These are phyloP conservation scores for Micromys minutus DNA, from an alignment of 2,113 vertebrate genomes.

Conservation along the genomic window DNA sequence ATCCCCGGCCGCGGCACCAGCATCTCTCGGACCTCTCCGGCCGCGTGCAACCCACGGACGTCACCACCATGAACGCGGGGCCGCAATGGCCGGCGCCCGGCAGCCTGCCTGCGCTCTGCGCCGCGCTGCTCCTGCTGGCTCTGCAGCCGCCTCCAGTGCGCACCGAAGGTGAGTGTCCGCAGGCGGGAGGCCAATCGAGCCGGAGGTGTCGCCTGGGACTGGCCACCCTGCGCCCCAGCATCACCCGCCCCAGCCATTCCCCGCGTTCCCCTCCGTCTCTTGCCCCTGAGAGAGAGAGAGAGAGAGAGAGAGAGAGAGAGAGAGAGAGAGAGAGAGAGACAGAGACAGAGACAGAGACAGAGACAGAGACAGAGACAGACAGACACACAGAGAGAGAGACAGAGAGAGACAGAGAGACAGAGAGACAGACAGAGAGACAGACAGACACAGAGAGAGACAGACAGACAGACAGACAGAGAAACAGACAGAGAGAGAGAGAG, in stretches of 20 bases:
- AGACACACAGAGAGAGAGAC: too few species aligned
- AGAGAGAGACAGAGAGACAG: too few species aligned
- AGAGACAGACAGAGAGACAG: too few species aligned
- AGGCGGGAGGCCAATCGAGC: background rate
- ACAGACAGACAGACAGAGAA: too few species aligned
- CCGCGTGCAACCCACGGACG: background rate
- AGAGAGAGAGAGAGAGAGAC: too few species aligned
- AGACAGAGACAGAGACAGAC: too few species aligned
- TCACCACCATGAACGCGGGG: background rate
- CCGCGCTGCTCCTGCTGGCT: constrained; percentile 60
- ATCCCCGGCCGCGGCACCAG: background rate
- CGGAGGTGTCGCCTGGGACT: background rate
- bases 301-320: too few species aligned
- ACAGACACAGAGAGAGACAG: too few species aligned
- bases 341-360: too few species aligned
- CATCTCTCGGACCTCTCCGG: background rate
- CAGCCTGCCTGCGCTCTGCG: constrained; percentile 32
- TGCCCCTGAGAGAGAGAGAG: too few species aligned
- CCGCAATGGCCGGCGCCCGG: constrained; percentile 20
- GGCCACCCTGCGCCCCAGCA: background rate
- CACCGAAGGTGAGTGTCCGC: constrained; percentile 72
- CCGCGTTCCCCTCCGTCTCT: background rate
- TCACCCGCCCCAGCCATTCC: background rate
- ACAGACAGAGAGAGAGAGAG: too few species aligned
- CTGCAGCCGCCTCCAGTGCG: background rate